A percentile compares a stretch with the other conserved stretches of the same genome.
phyloP scores from a whole-genome alignment of 1,140 invertebrate species.

The Sycophaga agraensis region DNA sequence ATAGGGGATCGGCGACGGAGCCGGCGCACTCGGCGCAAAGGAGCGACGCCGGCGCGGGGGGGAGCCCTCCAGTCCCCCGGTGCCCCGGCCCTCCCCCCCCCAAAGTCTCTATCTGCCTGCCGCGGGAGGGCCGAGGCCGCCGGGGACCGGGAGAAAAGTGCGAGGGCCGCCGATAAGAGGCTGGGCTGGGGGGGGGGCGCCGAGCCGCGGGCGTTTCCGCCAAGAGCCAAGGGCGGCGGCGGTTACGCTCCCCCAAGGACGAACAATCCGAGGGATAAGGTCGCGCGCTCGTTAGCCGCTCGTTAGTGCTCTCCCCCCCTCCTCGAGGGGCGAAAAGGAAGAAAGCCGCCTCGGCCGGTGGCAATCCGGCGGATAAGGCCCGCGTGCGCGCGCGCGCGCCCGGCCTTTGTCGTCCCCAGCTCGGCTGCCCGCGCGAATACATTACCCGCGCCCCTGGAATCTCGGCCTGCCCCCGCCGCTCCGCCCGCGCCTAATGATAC shows the following conservation, averaged over 20 bases:
- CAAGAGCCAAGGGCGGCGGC: too few species aligned
- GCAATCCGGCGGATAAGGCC: constrained; percentile 14
- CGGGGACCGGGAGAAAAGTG: background rate
- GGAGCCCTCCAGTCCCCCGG: too few species aligned
- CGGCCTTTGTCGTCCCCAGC: constrained; percentile 3
- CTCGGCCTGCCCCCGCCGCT: too few species aligned
- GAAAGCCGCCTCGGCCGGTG: constrained; percentile 17
- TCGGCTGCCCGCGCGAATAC: background rate
- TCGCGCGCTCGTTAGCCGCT: constrained; percentile 28
- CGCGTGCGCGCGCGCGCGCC: too few species aligned
- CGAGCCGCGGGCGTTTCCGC: too few species aligned
- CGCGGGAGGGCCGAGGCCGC: background rate
- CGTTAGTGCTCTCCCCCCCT: constrained; percentile 18
- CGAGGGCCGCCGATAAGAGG: background rate
- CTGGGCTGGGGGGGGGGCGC: too few species aligned
- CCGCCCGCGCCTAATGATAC: constrained; percentile 15
- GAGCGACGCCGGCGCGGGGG: too few species aligned
- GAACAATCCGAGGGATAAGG: constrained; percentile 19
- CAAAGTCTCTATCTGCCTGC: constrained; percentile 13
- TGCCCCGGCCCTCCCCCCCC: background rate
- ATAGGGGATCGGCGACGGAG: constrained; percentile 6
- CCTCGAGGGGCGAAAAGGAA: constrained; percentile 7
- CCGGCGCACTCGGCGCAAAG: too few species aligned
- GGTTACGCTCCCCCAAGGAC: constrained; percentile 18
- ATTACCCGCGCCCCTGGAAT: too few species aligned